These are phyloP conservation scores for Acleris emargana DNA, from an alignment of 2,888 invertebrate genomes.

Conservation along the genomic window DNA sequence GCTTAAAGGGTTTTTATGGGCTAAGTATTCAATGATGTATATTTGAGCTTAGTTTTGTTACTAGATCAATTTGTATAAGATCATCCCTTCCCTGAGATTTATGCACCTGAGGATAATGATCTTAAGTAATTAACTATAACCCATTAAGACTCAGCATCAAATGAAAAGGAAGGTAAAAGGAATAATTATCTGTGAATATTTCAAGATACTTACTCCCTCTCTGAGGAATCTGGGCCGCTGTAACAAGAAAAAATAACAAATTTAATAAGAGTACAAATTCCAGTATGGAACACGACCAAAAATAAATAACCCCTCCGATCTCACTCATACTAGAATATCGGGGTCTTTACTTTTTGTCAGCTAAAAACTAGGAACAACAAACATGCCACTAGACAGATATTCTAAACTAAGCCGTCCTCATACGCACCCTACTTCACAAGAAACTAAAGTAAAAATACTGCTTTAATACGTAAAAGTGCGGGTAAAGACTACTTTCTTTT, in stretches of 20 bases:
- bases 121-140: too few species aligned
- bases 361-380: conserved; percentile 70
- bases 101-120: too few species aligned
- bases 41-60: too few species aligned
- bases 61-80: too few species aligned
- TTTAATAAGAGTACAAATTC: conserved; percentile 22
- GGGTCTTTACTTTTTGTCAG: conserved; percentile 8
- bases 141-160: too few species aligned
- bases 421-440: conserved; percentile 46
- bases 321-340: neutral
- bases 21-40: too few species aligned
- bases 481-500: conserved; percentile 31
- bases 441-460: conserved; percentile 27
- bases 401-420: conserved; percentile 52
- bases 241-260: conserved; percentile 76
- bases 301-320: conserved; percentile 6
- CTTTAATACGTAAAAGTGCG: conserved; percentile 32
- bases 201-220: conserved; percentile 91
- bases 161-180: too few species aligned
- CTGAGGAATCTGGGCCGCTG: conserved; percentile 95
- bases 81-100: too few species aligned
- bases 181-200: neutral
- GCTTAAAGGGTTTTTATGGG: too few species aligned
- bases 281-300: conserved; percentile 10
- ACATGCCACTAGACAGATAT: conserved; percentile 73